Evolutionary conservation across 53 echinoderm and acorn worm genomes (phyloP).

Genomic region (Temnopleurus reevesii): DNA sequence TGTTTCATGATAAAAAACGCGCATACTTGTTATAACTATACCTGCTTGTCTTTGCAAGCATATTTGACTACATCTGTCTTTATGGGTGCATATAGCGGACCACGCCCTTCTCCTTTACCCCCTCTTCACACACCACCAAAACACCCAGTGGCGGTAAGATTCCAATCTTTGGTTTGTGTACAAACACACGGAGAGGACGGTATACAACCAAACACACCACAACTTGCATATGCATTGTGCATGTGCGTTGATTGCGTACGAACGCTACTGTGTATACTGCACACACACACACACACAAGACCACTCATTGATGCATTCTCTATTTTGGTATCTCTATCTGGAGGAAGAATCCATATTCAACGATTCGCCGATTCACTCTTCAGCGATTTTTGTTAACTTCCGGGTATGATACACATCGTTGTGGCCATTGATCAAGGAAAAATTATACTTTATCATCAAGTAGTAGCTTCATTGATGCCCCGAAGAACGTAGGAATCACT

Average conservation of each 20-base stretch:
- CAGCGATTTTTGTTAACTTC: conserved; percentile 35
- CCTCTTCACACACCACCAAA: background rate
- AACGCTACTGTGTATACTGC: background rate
- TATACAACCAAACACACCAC: too few relatives aligned
- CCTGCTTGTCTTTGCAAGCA: too few relatives aligned
- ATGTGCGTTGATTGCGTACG: too few relatives aligned
- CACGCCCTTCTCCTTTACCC: background rate
- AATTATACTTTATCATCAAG: too few relatives aligned
- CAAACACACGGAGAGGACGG: conserved; percentile 2
- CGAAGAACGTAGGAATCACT: background rate
- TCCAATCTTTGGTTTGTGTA: background rate
- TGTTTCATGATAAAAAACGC: too few relatives aligned
- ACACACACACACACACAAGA: background rate
- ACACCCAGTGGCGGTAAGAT: background rate
- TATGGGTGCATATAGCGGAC: too few relatives aligned
- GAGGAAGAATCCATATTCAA: background rate
- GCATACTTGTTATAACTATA: too few relatives aligned
- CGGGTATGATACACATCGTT: background rate
- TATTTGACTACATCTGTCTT: too few relatives aligned
- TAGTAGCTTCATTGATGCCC: too few relatives aligned
- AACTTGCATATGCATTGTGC: background rate
- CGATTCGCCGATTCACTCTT: background rate
- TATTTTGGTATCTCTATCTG: background rate
- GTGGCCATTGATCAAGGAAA: background rate
- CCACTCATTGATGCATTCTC: background rate